A percentile compares a stretch with the other conserved stretches of the same genome.
Conservation (phyloP, 2,113 vertebrate species). For the Mesitornis unicolor region DNA sequence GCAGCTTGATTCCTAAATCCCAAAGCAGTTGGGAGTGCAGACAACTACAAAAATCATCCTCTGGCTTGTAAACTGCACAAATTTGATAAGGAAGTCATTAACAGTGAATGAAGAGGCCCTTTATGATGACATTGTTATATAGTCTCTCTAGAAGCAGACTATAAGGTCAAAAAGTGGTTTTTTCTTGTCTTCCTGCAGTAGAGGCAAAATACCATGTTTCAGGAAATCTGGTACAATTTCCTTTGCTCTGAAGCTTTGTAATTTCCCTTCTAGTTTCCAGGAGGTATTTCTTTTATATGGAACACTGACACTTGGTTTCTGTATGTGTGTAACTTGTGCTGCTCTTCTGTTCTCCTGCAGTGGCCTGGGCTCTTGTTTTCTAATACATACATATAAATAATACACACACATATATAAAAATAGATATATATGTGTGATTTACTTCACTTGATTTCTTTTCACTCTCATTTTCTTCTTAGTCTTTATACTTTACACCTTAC, state of each 20-base stretch:
- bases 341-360: neutral
- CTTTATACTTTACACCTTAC: neutral
- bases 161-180: conserved; percentile 26
- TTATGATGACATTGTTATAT: neutral
- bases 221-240: conserved; percentile 11
- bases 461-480: neutral
- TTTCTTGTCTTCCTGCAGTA: neutral
- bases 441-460: neutral
- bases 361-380: neutral
- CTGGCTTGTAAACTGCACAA: conserved; percentile 8
- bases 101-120: neutral
- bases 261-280: neutral
- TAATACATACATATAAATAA: neutral
- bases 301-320: neutral
- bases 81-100: conserved; percentile 46
- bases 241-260: neutral
- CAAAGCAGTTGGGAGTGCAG: neutral
- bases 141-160: neutral
- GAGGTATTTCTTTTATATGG: neutral
- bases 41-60: neutral
- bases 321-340: neutral
- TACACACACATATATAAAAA: neutral
- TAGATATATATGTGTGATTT: neutral
- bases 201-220: conserved; percentile 5
- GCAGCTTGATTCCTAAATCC: neutral